A percentile compares a stretch with the other conserved stretches of the same genome.
These are phyloP conservation scores for Ctena decussata DNA, from an alignment of 2,888 invertebrate species.

Conservation along the genomic window DNA sequence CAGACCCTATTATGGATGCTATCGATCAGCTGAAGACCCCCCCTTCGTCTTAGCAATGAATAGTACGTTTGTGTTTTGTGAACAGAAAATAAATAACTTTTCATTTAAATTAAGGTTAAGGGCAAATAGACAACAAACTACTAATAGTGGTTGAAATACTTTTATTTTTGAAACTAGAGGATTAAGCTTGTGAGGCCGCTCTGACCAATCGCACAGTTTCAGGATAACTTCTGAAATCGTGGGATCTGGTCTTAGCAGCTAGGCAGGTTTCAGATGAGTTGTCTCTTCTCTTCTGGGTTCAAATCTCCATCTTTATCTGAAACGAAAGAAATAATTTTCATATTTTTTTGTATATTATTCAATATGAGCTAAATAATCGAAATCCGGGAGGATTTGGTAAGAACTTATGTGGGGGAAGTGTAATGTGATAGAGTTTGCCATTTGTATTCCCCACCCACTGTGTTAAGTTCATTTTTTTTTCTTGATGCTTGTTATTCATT, in stretches of 20 bases:
- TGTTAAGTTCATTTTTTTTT: no score
- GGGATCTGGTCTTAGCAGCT: neutral
- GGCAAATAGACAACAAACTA: neutral
- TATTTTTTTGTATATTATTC: neutral
- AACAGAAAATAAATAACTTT: neutral
- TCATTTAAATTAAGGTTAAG: neutral
- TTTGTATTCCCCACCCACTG: neutral
- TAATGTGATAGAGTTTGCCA: neutral
- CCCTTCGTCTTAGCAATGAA: neutral
- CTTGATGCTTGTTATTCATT: neutral
- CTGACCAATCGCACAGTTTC: no score
- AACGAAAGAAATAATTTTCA: neutral
- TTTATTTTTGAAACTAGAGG: no score
- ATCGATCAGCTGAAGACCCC: neutral
- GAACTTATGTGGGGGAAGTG: neutral
- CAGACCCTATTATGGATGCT: neutral
- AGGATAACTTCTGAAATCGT: no score
- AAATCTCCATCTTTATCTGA: neutral
- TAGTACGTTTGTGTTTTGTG: neutral
- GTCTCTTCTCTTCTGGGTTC: neutral
- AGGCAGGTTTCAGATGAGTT: neutral
- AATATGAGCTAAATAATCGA: neutral
- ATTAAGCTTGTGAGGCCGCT: no score
- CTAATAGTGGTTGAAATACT: no score
- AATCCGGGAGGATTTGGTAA: constrained; percentile 1